Percentiles rank a stretch among this genome's conserved stretches.
Evolutionary conservation across 2,888 invertebrate species (phyloP).

Genomic region (Alsophila aescularia): DNA sequence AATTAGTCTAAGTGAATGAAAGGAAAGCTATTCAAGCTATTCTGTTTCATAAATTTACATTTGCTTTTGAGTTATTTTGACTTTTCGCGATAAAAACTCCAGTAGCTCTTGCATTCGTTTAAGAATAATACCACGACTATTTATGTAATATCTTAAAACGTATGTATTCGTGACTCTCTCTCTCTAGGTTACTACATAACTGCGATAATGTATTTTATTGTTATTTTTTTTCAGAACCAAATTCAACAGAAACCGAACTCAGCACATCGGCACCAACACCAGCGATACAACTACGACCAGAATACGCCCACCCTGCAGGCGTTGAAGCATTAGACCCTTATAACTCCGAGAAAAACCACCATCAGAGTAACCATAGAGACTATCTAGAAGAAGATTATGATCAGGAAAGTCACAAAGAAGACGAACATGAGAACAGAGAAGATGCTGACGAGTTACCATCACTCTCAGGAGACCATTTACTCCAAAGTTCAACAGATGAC

Average conservation of each 20-base stretch:
- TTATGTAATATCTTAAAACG: too few relatives aligned
- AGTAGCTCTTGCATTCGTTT: neutral
- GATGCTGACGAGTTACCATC: constrained; percentile 79
- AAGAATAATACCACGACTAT: neutral
- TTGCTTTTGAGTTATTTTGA: constrained; percentile 25
- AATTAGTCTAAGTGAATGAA: constrained; percentile 57
- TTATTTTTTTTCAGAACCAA: constrained; percentile 71
- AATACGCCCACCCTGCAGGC: constrained; percentile 79
- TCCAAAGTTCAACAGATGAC: constrained; percentile 86
- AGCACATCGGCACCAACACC: constrained; percentile 65
- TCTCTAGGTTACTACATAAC: too few relatives aligned
- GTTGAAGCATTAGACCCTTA: constrained; percentile 79
- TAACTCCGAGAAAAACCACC: constrained; percentile 74
- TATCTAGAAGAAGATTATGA: constrained; percentile 81
- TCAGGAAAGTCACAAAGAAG: constrained; percentile 74
- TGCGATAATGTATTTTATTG: neutral
- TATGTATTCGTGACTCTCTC: too few relatives aligned
- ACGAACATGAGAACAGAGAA: constrained; percentile 76
- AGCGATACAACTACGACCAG: constrained; percentile 72
- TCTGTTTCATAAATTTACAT: constrained; percentile 49
- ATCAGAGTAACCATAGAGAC: constrained; percentile 67
- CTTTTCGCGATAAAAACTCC: constrained; percentile 25
- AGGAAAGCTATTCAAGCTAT: constrained; percentile 55
- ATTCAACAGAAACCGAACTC: constrained; percentile 66
- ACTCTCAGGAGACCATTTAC: constrained; percentile 75